A percentile compares a stretch with the other conserved stretches of the same genome.
These are phyloP conservation scores for Pyrrhura leucotis DNA, from an alignment of 2,797 vertebrate genomes.

Conservation along the genomic window DNA sequence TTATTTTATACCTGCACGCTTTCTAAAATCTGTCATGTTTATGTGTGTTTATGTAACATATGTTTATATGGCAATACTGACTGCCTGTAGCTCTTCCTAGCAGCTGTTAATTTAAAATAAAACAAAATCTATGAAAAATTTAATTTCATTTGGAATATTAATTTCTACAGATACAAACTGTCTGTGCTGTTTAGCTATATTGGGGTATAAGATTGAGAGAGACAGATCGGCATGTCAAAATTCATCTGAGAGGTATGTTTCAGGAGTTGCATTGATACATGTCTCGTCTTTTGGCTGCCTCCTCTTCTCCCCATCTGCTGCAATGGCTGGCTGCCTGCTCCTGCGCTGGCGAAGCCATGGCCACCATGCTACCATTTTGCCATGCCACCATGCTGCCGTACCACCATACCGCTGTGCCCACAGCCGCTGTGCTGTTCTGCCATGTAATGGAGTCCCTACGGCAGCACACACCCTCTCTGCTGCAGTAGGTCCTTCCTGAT, in stretches of 20 bases:
- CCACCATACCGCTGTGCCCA: neutral
- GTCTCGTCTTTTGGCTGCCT: slow-evolving; percentile 60
- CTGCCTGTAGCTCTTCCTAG: neutral
- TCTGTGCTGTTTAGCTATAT: neutral
- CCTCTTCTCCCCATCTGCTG: slow-evolving; percentile 62
- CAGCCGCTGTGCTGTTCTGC: neutral
- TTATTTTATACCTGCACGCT: neutral
- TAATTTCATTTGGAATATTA: neutral
- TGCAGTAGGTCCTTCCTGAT: neutral
- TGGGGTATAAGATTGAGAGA: neutral
- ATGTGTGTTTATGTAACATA: neutral
- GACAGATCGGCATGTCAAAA: slow-evolving; percentile 15
- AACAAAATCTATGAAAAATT: neutral
- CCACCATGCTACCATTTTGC: neutral
- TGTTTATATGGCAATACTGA: neutral
- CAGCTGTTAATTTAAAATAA: neutral
- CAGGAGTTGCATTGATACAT: neutral
- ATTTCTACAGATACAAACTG: neutral
- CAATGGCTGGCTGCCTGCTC: slow-evolving; percentile 57
- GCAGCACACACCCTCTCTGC: neutral
- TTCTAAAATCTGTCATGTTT: neutral
- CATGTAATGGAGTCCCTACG: neutral
- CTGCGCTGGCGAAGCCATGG: neutral
- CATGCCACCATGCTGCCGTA: neutral
- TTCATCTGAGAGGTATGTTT: slow-evolving; percentile 12